Conservation (phyloP, 2,888 invertebrate genomes). For the Rhagonycha fulva region DNA sequence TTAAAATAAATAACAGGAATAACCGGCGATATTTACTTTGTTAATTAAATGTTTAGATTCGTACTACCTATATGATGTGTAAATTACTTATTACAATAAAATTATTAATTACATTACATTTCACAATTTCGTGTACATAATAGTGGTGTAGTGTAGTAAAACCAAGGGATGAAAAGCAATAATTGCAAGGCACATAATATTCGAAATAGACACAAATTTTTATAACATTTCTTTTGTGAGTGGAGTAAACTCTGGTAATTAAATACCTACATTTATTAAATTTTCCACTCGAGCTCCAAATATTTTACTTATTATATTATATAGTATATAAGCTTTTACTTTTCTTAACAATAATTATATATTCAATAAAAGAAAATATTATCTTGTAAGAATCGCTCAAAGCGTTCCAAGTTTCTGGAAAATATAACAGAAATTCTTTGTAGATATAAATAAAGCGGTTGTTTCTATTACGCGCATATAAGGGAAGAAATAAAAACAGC, state of each 20-base stretch:
- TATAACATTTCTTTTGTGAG: background rate
- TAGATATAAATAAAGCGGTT: slow-evolving; percentile 24
- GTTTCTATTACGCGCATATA: slow-evolving; percentile 18
- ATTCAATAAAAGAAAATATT: slow-evolving; percentile 7
- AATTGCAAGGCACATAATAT: background rate
- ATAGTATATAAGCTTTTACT: background rate
- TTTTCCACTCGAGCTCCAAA: background rate
- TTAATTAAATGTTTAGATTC: background rate
- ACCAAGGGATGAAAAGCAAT: background rate
- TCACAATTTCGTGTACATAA: background rate
- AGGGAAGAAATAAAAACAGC: slow-evolving; percentile 19
- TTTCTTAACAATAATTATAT: background rate
- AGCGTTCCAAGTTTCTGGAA: slow-evolving; percentile 3
- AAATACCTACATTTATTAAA: background rate
- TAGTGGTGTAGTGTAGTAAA: background rate
- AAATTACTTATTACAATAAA: background rate
- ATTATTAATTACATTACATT: background rate
- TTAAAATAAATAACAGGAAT: background rate
- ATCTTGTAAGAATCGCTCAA: slow-evolving; percentile 14
- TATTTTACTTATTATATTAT: background rate
- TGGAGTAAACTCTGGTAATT: background rate
- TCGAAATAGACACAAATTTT: background rate
- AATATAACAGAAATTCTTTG: slow-evolving; percentile 20
- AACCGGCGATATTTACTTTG: background rate
- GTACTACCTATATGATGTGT: background rate